Base-by-base conservation (phyloP, 2,888 invertebrate genomes). In the Atrina japonica region DNA sequence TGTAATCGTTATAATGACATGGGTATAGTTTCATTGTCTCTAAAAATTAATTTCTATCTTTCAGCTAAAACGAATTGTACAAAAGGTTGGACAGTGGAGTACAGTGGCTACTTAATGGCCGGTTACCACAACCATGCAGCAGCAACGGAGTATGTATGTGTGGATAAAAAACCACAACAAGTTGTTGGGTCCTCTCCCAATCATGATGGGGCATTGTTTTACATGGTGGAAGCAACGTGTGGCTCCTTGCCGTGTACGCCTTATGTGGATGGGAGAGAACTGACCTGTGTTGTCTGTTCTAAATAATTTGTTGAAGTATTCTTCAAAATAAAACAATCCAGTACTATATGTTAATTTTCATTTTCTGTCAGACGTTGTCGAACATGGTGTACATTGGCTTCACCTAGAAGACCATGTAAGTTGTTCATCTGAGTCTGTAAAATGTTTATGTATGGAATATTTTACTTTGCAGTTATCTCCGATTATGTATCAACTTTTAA, bases 261-360 rank as follows among this genome's bases (percentile, higher is more conserved):
- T 1, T 82, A 81, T 56, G 66, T 70, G 0, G 41, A 68, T 7
- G 80, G 77, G 16, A 59, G 66, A 47, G 73, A 73, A 49, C 41
- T 82, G 14, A 75, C 79, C 43, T 82, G 82, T 66, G 78, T 70
- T 41, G 79, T 82, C 2, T 82, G 82, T 53, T 70, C 78, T 59
- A n/a, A n/a, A n/a, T n/a, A n/a, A n/a, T n/a, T n/a, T n/a, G n/a
- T n/a, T n/a, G n/a, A n/a, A n/a, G n/a, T n/a, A n/a, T n/a, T n/a
- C n/a, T n/a, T n/a, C n/a, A n/a, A n/a, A n/a, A n/a, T n/a, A n/a
- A n/a, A n/a, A n/a, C n/a, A n/a, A n/a, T n/a, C n/a, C n/a, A n/a
- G n/a, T n/a, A n/a, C n/a, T n/a, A n/a, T n/a, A n/a, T n/a, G n/a
- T n/a, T n/a, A n/a, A n/a, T n/a, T n/a, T n/a, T n/a, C n/a, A n/a